A percentile compares a stretch with the other conserved stretches of the same genome.
Evolutionary conservation across 2,797 vertebrate species (phyloP).

Genomic region (Scleropages formosus): DNA sequence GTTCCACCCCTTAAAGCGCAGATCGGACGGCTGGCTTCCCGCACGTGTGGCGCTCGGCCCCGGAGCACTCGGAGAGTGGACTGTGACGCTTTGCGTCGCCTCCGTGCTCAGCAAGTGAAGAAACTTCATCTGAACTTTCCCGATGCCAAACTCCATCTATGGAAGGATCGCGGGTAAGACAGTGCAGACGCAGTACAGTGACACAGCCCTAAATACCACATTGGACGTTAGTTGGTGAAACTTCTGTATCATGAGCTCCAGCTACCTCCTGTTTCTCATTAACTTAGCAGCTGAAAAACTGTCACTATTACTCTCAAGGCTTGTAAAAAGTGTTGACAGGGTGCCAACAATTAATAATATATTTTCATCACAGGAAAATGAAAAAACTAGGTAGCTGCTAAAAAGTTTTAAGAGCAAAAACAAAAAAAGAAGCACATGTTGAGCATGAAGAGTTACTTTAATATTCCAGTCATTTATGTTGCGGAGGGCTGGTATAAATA

Average conservation of each 20-base stretch:
- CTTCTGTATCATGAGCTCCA: not conserved
- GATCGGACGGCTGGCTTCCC: slow-evolving; percentile 47
- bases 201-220: not conserved
- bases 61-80: slow-evolving; percentile 81
- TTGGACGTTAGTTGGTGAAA: not conserved
- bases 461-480: no score
- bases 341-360: no score
- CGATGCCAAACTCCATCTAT: slow-evolving; percentile 83
- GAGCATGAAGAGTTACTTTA: no score
- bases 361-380: no score
- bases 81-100: slow-evolving; percentile 82
- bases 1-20: slow-evolving; percentile 88
- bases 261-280: not conserved
- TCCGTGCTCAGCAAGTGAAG: slow-evolving; percentile 90
- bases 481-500: no score
- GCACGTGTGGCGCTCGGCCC: slow-evolving; percentile 48
- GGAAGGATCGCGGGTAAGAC: slow-evolving; percentile 27
- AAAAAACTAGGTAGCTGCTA: no score
- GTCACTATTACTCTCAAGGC: no score
- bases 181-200: no score
- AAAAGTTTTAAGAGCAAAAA: no score
- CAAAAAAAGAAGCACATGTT: no score
- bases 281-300: not conserved
- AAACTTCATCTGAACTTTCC: slow-evolving; percentile 98
- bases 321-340: no score